Conservation (phyloP, 1,140 invertebrate species). For the Aleiodes sp. region DNA sequence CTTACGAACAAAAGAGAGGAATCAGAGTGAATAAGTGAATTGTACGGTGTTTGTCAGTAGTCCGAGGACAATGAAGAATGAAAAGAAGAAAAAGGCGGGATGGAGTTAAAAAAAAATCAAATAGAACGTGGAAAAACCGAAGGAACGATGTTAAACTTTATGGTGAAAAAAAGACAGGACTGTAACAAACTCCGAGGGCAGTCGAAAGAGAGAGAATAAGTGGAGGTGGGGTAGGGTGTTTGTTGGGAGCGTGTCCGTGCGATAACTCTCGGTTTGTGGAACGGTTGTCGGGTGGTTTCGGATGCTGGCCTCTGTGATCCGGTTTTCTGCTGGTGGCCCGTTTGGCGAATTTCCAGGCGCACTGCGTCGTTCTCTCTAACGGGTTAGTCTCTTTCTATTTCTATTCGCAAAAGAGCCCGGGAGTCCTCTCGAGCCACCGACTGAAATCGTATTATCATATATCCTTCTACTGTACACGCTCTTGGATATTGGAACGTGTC, state of each 20-base stretch:
- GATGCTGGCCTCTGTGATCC: conserved; percentile 38
- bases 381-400: not conserved
- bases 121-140: not conserved
- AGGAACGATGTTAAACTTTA: not conserved
- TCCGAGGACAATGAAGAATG: conserved; percentile 23
- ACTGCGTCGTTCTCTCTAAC: conserved; percentile 50
- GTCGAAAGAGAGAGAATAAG: not conserved
- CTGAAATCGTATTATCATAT: not conserved
- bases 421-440: not conserved
- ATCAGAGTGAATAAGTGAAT: not conserved
- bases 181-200: not conserved
- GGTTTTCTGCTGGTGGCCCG: conserved; percentile 45
- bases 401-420: not conserved
- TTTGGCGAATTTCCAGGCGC: conserved; percentile 58
- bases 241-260: conserved; percentile 42
- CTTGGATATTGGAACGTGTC: not conserved
- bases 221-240: conserved; percentile 32
- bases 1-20: not conserved
- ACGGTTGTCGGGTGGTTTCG: conserved; percentile 33
- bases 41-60: not conserved
- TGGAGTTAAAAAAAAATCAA: not conserved
- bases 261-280: conserved; percentile 46
- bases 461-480: not conserved
- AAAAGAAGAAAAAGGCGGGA: not conserved
- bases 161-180: not conserved